Percentiles rank a stretch among this genome's conserved stretches.
phyloP scores from a whole-genome alignment of 2,888 invertebrate genomes.

The Ormia ochracea region DNA sequence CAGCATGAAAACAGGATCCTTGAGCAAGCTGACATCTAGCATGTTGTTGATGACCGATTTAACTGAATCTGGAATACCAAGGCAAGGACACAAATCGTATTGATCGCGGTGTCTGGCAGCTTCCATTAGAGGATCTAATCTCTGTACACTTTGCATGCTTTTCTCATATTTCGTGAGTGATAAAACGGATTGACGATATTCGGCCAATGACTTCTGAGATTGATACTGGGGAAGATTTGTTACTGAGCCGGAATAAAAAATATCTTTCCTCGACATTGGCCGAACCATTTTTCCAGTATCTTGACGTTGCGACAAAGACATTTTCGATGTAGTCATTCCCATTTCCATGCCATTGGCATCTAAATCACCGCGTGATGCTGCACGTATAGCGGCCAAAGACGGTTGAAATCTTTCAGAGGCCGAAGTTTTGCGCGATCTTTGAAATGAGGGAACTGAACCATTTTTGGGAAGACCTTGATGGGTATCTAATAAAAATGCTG shows the following conservation, averaged over 20 bases:
- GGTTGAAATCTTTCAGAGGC: constrained; percentile 90
- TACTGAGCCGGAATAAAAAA: constrained; percentile 98
- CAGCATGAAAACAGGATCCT: constrained; percentile 92
- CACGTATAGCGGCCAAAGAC: constrained; percentile 87
- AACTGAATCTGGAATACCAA: constrained; percentile 86
- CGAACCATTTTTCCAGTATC: constrained; percentile 83
- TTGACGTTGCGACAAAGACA: constrained; percentile 79
- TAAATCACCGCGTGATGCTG: constrained; percentile 85
- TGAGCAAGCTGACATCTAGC: constrained; percentile 92
- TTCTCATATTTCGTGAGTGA: constrained; percentile 86
- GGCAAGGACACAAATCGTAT: constrained; percentile 88
- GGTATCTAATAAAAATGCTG: constrained; percentile 82
- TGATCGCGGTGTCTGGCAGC: constrained; percentile 79
- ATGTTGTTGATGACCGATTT: constrained; percentile 90
- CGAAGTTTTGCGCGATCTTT: constrained; percentile 89
- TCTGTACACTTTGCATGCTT: constrained; percentile 80
- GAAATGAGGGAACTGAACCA: constrained; percentile 93
- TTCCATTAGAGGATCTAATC: constrained; percentile 79
- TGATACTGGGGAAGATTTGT: constrained; percentile 94
- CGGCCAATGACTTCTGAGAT: constrained; percentile 92
- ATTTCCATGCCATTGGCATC: constrained; percentile 86
- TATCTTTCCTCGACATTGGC: constrained; percentile 95
- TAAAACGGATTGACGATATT: constrained; percentile 93
- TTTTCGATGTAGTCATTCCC: constrained; percentile 84
- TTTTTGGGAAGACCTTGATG: constrained; percentile 83